Conservation (phyloP, 2,888 invertebrate genomes). For the Pemphredon lugubris region DNA sequence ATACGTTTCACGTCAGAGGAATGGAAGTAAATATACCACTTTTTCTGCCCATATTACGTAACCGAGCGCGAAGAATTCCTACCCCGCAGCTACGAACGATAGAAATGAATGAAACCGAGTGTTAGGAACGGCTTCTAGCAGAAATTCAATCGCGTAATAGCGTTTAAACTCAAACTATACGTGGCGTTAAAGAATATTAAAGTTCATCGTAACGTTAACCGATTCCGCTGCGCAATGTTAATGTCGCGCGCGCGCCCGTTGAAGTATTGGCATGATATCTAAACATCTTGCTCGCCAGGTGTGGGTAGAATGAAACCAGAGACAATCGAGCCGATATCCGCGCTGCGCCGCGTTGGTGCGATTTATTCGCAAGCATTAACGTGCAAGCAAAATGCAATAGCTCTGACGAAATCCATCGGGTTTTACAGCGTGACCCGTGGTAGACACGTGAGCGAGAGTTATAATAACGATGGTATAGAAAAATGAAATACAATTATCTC, state of each 20-base stretch:
- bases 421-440: background rate
- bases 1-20: too few species aligned
- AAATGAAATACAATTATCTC: background rate
- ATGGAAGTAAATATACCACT: too few species aligned
- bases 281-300: background rate
- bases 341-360: conserved; percentile 16
- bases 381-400: conserved; percentile 25
- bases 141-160: too few species aligned
- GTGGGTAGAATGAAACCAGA: conserved; percentile 39
- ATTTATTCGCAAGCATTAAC: conserved; percentile 32
- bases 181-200: too few species aligned
- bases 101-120: too few species aligned
- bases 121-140: too few species aligned
- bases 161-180: too few species aligned
- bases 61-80: too few species aligned
- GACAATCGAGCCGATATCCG: conserved; percentile 44
- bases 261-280: conserved; percentile 25
- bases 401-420: conserved; percentile 33
- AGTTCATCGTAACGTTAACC: too few species aligned
- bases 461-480: background rate
- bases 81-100: too few species aligned
- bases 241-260: background rate
- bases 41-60: too few species aligned
- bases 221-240: too few species aligned
- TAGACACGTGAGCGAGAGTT: background rate